Evolutionary conservation across 2,797 vertebrate genomes (phyloP).

Genomic region (Spinus pinus): DNA sequence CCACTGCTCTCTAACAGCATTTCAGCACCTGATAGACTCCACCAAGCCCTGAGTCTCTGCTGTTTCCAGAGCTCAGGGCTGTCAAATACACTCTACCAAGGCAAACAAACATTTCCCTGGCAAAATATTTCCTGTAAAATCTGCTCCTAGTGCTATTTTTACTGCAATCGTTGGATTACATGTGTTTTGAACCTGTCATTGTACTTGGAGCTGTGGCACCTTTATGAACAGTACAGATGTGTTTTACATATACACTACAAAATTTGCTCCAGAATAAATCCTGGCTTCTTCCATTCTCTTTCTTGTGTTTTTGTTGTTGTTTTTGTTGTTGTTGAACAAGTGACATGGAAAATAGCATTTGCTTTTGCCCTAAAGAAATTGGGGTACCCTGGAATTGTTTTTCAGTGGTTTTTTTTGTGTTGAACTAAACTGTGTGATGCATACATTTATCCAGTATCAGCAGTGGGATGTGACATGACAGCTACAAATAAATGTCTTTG

Average conservation of each 20-base stretch:
- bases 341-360: background rate
- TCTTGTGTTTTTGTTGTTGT: background rate
- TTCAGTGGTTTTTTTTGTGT: background rate
- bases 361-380: background rate
- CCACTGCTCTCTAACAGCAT: constrained; percentile 40
- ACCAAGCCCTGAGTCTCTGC: background rate
- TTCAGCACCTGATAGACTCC: constrained; percentile 33
- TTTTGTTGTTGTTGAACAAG: background rate
- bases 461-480: background rate
- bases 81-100: background rate
- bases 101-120: background rate
- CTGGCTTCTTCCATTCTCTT: background rate
- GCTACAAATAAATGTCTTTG: background rate
- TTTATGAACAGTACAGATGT: background rate
- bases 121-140: constrained; percentile 1
- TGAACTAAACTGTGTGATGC: background rate
- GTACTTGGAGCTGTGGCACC: background rate
- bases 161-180: background rate
- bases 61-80: background rate
- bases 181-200: background rate
- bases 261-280: background rate
- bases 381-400: background rate
- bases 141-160: background rate
- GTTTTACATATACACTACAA: background rate
- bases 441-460: background rate